These are phyloP conservation scores for Enteromius radiatus DNA, from an alignment of 2,797 vertebrate species.

Conservation along the genomic window DNA sequence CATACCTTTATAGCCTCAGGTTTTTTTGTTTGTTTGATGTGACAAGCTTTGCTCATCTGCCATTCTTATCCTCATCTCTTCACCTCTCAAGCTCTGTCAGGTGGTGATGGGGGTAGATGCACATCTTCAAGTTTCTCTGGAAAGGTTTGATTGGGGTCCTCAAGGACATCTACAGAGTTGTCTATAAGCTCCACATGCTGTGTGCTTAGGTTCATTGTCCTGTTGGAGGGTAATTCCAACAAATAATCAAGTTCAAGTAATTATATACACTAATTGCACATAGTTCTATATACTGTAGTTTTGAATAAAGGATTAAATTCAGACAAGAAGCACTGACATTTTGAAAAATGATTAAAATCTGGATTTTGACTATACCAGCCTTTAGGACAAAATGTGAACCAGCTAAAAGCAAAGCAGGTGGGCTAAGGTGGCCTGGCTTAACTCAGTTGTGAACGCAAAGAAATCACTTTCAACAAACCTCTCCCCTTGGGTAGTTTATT, in stretches of 20 bases:
- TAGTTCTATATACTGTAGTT: neutral
- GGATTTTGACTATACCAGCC: neutral
- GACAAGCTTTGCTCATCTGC: no score
- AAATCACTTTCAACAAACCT: neutral
- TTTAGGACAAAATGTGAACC: conserved; percentile 36
- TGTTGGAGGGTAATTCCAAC: no score
- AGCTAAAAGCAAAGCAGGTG: conserved; percentile 22
- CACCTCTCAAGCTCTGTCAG: no score
- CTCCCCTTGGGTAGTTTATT: neutral
- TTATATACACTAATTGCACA: neutral
- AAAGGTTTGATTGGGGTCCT: no score
- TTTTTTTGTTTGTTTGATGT: no score
- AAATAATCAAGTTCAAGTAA: neutral
- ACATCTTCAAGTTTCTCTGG: no score
- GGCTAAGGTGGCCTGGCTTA: neutral
- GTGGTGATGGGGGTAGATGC: no score
- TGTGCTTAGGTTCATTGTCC: no score
- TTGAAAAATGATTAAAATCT: neutral
- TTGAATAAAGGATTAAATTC: neutral
- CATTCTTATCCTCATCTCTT: no score
- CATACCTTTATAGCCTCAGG: no score
- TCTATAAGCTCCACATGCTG: no score
- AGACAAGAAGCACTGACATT: neutral
- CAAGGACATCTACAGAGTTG: no score
- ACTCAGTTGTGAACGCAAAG: neutral